These are phyloP conservation scores for Streblospio benedicti DNA, from an alignment of 1,140 invertebrate genomes.

Conservation along the genomic window DNA sequence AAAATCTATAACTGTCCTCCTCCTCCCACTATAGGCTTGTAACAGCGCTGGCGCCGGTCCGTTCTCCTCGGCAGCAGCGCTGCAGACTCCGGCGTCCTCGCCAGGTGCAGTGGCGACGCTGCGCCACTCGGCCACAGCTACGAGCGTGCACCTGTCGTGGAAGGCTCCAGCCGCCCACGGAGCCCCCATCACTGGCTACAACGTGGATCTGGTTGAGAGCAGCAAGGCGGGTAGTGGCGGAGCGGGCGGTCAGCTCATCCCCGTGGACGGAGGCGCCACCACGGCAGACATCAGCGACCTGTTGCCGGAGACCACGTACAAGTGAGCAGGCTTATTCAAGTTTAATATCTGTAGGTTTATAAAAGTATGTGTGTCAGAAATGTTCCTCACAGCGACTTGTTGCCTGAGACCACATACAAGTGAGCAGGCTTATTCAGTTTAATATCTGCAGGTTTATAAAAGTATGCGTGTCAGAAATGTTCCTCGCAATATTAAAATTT, in stretches of 20 bases:
- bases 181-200: slow-evolving; percentile 61
- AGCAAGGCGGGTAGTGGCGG: slow-evolving; percentile 26
- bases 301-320: slow-evolving; percentile 53
- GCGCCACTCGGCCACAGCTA: slow-evolving; percentile 55
- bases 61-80: slow-evolving; percentile 32
- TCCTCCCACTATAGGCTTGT: slow-evolving; percentile 29
- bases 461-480: too few species aligned
- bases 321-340: slow-evolving; percentile 42
- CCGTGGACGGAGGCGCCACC: too few species aligned
- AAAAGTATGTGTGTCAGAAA: too few species aligned
- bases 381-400: slow-evolving; percentile 49
- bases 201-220: slow-evolving; percentile 64
- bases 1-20: too few species aligned
- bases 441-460: too few species aligned
- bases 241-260: slow-evolving; percentile 7
- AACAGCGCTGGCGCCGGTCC: slow-evolving; percentile 42
- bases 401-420: slow-evolving; percentile 54
- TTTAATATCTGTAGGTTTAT: too few species aligned
- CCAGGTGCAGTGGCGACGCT: slow-evolving; percentile 49
- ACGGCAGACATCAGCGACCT: slow-evolving; percentile 50
- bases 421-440: slow-evolving; percentile 34
- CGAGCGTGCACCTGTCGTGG: slow-evolving; percentile 62
- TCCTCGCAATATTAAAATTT: too few species aligned
- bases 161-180: slow-evolving; percentile 59
- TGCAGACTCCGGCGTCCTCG: slow-evolving; percentile 38